phyloP scores from a whole-genome alignment of 2,797 vertebrate genomes.

The Buceros bicornis region DNA sequence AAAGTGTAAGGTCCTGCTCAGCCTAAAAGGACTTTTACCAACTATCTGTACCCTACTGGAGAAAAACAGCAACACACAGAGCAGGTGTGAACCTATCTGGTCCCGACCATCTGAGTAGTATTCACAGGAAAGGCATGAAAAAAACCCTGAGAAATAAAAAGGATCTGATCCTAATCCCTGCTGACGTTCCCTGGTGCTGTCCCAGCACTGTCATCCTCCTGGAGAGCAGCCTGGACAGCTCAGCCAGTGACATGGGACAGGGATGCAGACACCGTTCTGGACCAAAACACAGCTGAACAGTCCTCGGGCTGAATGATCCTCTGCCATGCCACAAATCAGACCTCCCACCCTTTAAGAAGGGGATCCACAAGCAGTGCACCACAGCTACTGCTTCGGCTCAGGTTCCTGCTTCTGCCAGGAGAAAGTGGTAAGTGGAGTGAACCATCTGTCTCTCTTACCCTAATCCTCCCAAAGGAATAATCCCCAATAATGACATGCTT shows the following conservation, averaged over 20 bases:
- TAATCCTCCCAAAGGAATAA: not conserved
- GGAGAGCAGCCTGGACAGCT: not conserved
- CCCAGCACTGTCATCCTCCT: not conserved
- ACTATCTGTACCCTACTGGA: not conserved
- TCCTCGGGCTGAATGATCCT: not conserved
- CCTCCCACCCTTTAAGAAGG: not conserved
- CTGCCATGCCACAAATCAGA: fast-evolving
- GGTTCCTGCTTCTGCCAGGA: not conserved
- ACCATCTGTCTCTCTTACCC: not conserved
- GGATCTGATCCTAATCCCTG: not conserved
- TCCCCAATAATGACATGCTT: not conserved
- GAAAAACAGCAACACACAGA: not conserved
- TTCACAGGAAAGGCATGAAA: not conserved
- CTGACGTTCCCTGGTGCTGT: not conserved
- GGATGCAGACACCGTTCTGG: not conserved
- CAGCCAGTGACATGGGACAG: not conserved
- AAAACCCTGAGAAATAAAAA: not conserved
- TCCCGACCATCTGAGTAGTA: not conserved
- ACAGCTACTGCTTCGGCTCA: not conserved
- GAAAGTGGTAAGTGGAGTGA: not conserved
- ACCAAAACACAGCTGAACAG: not conserved
- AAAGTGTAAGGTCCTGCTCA: conserved; percentile 7
- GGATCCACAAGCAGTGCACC: not conserved
- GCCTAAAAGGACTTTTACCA: not conserved
- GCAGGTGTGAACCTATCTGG: not conserved